phyloP scores from a whole-genome alignment of 2,797 vertebrate species.

The Alectoris magna region DNA sequence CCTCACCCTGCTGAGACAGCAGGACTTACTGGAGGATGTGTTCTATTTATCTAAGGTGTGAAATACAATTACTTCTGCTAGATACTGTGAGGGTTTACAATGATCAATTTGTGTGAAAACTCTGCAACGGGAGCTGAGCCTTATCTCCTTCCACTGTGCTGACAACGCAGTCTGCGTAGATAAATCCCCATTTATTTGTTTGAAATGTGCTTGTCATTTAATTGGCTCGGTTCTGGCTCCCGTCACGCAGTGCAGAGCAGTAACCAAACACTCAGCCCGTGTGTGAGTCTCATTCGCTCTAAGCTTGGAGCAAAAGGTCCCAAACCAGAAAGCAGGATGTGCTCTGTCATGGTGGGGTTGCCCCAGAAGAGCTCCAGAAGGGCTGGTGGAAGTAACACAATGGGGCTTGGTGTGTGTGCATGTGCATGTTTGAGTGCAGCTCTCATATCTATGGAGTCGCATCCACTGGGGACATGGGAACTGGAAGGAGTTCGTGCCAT shows the following conservation, averaged over 20 bases:
- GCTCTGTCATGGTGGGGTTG: background rate
- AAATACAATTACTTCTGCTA: background rate
- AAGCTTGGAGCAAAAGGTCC: background rate
- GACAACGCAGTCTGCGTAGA: background rate
- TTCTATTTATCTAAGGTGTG: background rate
- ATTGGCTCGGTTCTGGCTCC: background rate
- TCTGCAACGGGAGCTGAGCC: background rate
- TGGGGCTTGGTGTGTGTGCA: background rate
- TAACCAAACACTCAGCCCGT: too few relatives aligned
- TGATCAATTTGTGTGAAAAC: background rate
- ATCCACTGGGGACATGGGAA: background rate
- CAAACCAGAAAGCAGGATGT: background rate
- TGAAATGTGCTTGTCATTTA: background rate
- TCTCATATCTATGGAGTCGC: background rate
- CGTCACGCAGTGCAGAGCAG: background rate
- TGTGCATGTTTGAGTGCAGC: background rate
- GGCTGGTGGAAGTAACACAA: background rate
- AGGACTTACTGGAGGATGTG: background rate
- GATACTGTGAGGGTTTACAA: background rate
- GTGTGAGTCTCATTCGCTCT: background rate
- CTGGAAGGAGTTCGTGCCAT: background rate
- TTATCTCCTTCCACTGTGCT: background rate
- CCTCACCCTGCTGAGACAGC: background rate
- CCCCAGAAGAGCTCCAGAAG: fast-evolving
- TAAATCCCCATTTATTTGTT: background rate